Percentiles rank a stretch among this genome's conserved stretches.
phyloP scores from a whole-genome alignment of 2,113 vertebrate species.

The Nicator chloris region DNA sequence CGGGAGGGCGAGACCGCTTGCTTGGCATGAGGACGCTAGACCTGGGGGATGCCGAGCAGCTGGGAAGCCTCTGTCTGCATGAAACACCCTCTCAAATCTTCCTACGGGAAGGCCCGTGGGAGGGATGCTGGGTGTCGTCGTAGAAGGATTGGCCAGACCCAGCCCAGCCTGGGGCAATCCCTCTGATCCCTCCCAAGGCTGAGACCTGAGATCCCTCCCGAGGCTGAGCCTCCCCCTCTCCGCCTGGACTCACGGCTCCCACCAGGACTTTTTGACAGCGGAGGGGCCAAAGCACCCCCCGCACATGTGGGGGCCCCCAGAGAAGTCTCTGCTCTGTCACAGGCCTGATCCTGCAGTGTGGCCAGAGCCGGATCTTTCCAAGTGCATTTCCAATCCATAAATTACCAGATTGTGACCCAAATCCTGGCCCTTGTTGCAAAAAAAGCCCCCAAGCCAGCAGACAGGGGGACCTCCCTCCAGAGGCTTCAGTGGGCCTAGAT shows the following conservation, averaged over 20 bases:
- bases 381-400: not conserved
- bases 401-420: not conserved
- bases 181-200: not conserved
- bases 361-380: not conserved
- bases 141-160: rapidly evolving
- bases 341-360: not conserved
- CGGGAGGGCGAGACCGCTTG: not conserved
- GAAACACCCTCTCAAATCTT: not conserved
- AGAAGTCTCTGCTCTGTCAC: too few relatives aligned
- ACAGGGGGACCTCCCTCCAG: not conserved
- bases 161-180: not conserved
- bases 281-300: rapidly evolving
- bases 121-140: not conserved
- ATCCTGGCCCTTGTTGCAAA: rapidly evolving
- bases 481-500: not conserved
- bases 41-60: not conserved
- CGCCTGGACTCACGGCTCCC: rapidly evolving
- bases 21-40: not conserved
- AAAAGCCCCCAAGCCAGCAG: not conserved
- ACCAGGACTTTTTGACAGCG: rapidly evolving
- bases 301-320: not conserved
- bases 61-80: not conserved
- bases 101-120: rapidly evolving
- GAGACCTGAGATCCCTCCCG: not conserved
- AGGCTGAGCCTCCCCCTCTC: not conserved